Conservation (phyloP, 1,140 invertebrate genomes). For the Drosophila tropicalis region DNA sequence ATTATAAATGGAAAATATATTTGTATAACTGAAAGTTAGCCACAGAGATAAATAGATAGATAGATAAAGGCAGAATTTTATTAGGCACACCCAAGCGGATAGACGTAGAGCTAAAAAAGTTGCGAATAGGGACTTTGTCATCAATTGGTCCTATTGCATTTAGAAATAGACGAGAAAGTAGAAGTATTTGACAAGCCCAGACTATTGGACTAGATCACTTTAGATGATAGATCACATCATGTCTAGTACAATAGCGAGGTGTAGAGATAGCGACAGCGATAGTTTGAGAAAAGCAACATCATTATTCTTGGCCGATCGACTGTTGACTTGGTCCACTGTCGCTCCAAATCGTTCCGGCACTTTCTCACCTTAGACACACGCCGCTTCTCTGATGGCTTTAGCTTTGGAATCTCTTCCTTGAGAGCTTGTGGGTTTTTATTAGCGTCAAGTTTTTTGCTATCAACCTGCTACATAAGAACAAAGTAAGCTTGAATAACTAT, state of each 20-base stretch:
- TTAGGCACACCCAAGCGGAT: constrained; percentile 12
- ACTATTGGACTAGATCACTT: background rate
- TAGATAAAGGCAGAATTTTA: constrained; percentile 11
- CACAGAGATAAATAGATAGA: constrained; percentile 21
- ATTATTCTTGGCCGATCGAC: constrained; percentile 6
- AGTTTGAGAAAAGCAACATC: constrained; percentile 3
- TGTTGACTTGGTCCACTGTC: constrained; percentile 7
- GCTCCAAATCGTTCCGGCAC: background rate
- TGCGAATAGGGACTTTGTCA: constrained; percentile 6
- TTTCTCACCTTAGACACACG: constrained; percentile 67
- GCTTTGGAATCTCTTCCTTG: constrained; percentile 77
- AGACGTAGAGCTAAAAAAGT: constrained; percentile 1
- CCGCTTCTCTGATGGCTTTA: constrained; percentile 65
- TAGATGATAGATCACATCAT: background rate
- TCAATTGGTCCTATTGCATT: background rate
- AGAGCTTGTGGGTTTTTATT: constrained; percentile 66
- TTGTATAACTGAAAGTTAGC: constrained; percentile 1
- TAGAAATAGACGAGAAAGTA: constrained; percentile 5
- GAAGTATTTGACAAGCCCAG: background rate
- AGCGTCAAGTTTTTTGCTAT: constrained; percentile 61
- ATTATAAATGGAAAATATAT: background rate
- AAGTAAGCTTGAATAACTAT: constrained; percentile 19
- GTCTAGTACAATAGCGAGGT: constrained; percentile 2
- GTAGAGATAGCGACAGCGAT: background rate
- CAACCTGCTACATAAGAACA: constrained; percentile 50